phyloP scores from a whole-genome alignment of 2,113 vertebrate genomes.

The Tragelaphus imberbis region DNA sequence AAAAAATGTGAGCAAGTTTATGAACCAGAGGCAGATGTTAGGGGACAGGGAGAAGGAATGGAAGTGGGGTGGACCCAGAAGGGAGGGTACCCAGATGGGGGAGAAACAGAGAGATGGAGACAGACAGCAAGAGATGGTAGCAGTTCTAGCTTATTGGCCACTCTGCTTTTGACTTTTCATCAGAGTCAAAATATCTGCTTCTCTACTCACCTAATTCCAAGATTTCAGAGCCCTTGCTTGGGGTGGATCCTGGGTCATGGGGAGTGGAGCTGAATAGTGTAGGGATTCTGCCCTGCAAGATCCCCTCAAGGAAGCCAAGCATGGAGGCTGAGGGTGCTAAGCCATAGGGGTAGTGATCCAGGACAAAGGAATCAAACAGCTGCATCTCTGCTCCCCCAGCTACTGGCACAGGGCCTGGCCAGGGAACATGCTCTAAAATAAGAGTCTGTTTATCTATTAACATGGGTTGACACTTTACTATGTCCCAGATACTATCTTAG shows the following conservation, averaged over 20 bases:
- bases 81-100: neutral
- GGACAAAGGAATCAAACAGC: neutral
- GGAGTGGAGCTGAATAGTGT: neutral
- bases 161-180: neutral
- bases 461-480: neutral
- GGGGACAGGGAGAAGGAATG: neutral
- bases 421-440: neutral
- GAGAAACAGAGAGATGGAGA: neutral
- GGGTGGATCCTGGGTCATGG: neutral
- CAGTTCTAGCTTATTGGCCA: neutral
- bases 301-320: neutral
- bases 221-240: neutral
- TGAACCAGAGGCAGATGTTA: neutral
- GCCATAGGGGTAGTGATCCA: neutral
- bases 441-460: neutral
- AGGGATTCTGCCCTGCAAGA: neutral
- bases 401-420: neutral
- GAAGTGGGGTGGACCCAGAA: neutral
- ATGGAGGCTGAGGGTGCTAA: neutral
- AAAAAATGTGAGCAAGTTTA: neutral
- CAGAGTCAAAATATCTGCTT: neutral
- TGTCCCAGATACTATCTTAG: neutral
- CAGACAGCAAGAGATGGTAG: neutral
- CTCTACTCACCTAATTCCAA: neutral
- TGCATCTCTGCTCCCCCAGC: neutral